Conservation (phyloP, 2,113 vertebrate species). For the Xiphophorus couchianus region DNA sequence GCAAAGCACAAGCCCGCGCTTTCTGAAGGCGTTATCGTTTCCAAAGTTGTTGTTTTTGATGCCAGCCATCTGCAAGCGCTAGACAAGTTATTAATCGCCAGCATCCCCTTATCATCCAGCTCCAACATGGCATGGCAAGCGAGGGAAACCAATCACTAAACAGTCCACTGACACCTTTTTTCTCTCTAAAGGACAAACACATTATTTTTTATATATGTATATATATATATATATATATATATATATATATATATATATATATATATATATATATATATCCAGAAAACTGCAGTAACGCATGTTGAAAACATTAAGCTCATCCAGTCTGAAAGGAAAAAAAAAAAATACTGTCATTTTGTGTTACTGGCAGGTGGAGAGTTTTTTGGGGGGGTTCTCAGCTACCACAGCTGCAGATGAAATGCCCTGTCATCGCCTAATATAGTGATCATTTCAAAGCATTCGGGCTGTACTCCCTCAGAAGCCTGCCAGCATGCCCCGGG, state of each 20-base stretch:
- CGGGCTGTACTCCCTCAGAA: slow-evolving; percentile 23
- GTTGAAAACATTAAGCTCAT: neutral
- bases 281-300: neutral
- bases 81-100: neutral
- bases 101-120: slow-evolving; percentile 51
- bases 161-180: neutral
- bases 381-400: neutral
- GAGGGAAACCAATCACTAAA: neutral
- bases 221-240: no score
- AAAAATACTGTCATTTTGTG: neutral
- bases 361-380: neutral
- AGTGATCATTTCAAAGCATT: slow-evolving; percentile 32
- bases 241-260: no score
- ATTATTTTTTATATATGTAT: no score
- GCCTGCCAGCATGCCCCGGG: slow-evolving; percentile 22
- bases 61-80: slow-evolving; percentile 43
- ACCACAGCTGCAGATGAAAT: neutral
- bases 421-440: slow-evolving; percentile 19
- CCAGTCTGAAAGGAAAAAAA: neutral
- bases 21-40: slow-evolving; percentile 47
- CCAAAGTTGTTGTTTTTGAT: slow-evolving; percentile 6
- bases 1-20: slow-evolving; percentile 15
- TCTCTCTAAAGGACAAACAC: neutral
- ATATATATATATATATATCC: no score
- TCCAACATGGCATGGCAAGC: slow-evolving; percentile 20